Evolutionary conservation across 2,888 invertebrate species (phyloP).

Genomic region (Acrobeloides nanus): DNA sequence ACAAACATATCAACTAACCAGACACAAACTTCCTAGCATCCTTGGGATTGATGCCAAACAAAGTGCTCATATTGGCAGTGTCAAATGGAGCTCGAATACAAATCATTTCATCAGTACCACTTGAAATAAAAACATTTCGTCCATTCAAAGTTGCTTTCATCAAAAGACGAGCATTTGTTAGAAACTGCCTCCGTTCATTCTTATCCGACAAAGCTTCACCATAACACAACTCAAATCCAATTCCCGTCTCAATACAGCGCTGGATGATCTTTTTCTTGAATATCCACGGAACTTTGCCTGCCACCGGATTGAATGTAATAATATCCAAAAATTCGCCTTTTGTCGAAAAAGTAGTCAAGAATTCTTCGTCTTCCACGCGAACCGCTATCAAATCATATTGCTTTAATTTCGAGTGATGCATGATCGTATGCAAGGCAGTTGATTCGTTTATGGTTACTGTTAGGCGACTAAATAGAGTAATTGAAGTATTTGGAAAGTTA

Average conservation of each 20-base stretch:
- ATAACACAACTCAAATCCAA: slow-evolving; percentile 35
- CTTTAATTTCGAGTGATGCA: slow-evolving; percentile 28
- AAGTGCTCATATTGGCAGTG: slow-evolving; percentile 46
- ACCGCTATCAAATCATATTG: slow-evolving; percentile 48
- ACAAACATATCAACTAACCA: slow-evolving; percentile 19
- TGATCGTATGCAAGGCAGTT: slow-evolving; percentile 28
- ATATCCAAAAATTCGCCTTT: slow-evolving; percentile 50
- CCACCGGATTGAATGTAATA: slow-evolving; percentile 31
- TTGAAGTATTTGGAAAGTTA: background rate
- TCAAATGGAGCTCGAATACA: slow-evolving; percentile 51
- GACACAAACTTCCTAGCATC: slow-evolving; percentile 34
- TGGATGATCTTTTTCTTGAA: slow-evolving; percentile 26
- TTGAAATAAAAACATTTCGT: slow-evolving; percentile 37
- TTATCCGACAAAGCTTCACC: slow-evolving; percentile 26
- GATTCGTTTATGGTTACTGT: slow-evolving; percentile 31
- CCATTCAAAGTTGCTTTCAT: slow-evolving; percentile 25
- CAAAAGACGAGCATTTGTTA: slow-evolving; percentile 33
- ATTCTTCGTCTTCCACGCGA: slow-evolving; percentile 36
- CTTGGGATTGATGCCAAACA: slow-evolving; percentile 37
- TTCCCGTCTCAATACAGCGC: slow-evolving; percentile 24
- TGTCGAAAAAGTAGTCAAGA: slow-evolving; percentile 43
- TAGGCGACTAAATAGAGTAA: slow-evolving; percentile 25
- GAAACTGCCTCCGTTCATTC: slow-evolving; percentile 22
- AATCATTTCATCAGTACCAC: slow-evolving; percentile 35
- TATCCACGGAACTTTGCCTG: slow-evolving; percentile 28